phyloP scores from a whole-genome alignment of 2,888 invertebrate genomes.

The Phaedon cochleariae region DNA sequence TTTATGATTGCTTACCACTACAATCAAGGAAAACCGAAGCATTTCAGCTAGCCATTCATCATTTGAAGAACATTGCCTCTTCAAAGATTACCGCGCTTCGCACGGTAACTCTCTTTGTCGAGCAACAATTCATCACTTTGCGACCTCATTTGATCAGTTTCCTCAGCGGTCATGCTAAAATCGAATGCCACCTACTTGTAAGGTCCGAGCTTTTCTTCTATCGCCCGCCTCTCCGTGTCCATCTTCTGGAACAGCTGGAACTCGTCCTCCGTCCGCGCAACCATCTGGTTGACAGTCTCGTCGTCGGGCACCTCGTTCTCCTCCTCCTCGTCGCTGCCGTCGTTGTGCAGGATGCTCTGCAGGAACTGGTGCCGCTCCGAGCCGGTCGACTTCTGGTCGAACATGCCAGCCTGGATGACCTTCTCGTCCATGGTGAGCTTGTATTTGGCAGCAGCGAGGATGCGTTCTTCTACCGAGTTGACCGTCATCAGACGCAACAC shows the following conservation, averaged over 20 bases:
- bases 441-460: conserved; percentile 96
- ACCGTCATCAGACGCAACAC: conserved; percentile 98
- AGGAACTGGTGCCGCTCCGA: conserved; percentile 95
- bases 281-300: conserved; percentile 99
- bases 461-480: conserved; percentile 98
- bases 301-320: conserved; percentile 98
- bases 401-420: conserved; percentile 99
- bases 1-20: too few relatives aligned
- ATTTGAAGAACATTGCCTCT: too few relatives aligned
- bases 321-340: conserved; percentile 91
- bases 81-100: too few relatives aligned
- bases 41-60: too few relatives aligned
- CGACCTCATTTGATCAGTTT: too few relatives aligned
- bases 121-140: too few relatives aligned
- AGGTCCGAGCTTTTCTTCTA: conserved; percentile 73
- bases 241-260: conserved; percentile 92
- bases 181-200: not conserved
- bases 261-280: conserved; percentile 94
- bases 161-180: too few relatives aligned
- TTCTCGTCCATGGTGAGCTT: conserved; percentile 99
- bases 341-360: conserved; percentile 93
- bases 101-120: too few relatives aligned
- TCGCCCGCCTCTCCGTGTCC: conserved; percentile 88
- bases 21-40: too few relatives aligned
- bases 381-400: conserved; percentile 98